Percentiles rank a stretch among this genome's conserved stretches.
Evolutionary conservation across 2,113 vertebrate species (phyloP).

Genomic region (Elaphurus davidianus): DNA sequence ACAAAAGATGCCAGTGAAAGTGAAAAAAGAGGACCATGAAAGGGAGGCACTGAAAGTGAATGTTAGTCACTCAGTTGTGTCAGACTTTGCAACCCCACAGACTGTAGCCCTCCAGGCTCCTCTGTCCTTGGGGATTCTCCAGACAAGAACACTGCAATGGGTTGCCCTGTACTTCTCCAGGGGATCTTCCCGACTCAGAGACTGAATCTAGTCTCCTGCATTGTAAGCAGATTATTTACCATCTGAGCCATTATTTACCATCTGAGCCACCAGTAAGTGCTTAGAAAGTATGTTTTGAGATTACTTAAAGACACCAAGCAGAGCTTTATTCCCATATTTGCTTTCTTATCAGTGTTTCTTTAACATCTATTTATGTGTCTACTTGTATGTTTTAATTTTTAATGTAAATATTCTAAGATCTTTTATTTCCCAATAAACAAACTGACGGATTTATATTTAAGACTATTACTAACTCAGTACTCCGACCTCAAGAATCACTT

Average conservation of each 20-base stretch:
- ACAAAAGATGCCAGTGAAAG: neutral
- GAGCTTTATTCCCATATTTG: conserved; percentile 27
- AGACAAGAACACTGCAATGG: neutral
- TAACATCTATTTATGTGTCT: conserved; percentile 32
- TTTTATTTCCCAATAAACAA: conserved; percentile 69
- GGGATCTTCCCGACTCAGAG: neutral
- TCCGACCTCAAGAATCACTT: conserved; percentile 50
- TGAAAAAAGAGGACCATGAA: neutral
- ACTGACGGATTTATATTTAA: conserved; percentile 57
- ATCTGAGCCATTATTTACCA: neutral
- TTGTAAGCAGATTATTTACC: neutral
- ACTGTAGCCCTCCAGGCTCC: neutral
- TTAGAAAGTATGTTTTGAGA: conserved; percentile 44
- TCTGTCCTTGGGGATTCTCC: neutral
- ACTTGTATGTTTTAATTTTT: conserved; percentile 67
- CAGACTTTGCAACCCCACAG: neutral
- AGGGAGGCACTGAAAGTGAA: neutral
- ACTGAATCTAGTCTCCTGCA: neutral
- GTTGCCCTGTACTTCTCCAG: neutral
- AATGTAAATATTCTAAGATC: conserved; percentile 48
- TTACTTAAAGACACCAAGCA: conserved; percentile 3
- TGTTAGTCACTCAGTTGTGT: neutral
- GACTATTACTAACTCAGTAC: conserved; percentile 35
- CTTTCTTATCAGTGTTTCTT: conserved; percentile 39
- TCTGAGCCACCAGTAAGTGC: neutral